Evolutionary conservation across 2,888 invertebrate genomes (phyloP).

Genomic region (Criorhina ranunculi): DNA sequence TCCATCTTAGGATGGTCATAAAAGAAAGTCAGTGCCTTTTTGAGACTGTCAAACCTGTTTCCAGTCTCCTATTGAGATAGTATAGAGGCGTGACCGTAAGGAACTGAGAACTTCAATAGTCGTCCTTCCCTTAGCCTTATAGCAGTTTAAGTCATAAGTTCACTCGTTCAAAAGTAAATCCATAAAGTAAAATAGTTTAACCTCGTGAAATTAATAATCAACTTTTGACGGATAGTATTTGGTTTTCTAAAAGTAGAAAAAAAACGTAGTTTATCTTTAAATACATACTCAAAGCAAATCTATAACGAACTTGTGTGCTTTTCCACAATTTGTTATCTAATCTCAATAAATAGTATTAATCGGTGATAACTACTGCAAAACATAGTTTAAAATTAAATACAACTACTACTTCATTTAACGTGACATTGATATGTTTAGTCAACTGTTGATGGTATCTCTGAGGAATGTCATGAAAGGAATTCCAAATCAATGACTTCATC

Average conservation of each 20-base stretch:
- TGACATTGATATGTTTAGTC: not conserved
- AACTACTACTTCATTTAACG: not conserved
- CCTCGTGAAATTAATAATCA: not conserved
- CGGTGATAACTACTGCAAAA: not conserved
- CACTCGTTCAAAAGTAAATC: no score
- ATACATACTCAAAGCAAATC: slow-evolving; percentile 7
- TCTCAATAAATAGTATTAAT: slow-evolving; percentile 23
- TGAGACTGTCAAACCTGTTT: no score
- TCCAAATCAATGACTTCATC: slow-evolving; percentile 12
- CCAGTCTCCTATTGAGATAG: no score
- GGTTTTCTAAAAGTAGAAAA: not conserved
- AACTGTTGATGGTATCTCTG: slow-evolving; percentile 2
- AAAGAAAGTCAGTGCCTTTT: no score
- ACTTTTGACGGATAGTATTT: not conserved
- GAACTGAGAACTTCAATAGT: no score
- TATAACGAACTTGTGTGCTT: slow-evolving; percentile 6
- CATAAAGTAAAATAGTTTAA: no score
- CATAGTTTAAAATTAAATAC: not conserved
- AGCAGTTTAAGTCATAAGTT: no score
- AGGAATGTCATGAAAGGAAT: slow-evolving; percentile 7
- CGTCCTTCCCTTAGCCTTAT: no score
- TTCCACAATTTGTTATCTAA: slow-evolving; percentile 37
- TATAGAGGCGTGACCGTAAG: no score
- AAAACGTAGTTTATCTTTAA: slow-evolving; percentile 16
- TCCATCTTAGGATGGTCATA: no score